Base-by-base conservation (phyloP, 2,797 vertebrate species). In the Gephyroberyx darwinii region DNA sequence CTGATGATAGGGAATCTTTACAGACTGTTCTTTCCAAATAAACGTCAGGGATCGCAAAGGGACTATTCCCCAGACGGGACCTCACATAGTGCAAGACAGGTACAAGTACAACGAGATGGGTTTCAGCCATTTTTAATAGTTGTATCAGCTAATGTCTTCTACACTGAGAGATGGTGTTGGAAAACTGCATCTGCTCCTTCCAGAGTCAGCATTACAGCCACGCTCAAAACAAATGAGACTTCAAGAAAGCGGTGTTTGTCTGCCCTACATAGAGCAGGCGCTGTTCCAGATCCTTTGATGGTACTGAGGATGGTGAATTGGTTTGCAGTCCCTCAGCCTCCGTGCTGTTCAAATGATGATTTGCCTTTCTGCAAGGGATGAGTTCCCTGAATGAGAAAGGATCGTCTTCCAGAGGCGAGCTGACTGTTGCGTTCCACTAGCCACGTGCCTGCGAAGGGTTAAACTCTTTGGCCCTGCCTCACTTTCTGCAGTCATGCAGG, bases 401-500 rank as follows among this genome's bases (percentile, higher is more conserved):
- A 22, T 51, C 33, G 17, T 47, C 33, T 54, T 35, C 31, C 41
- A 74, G 37, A 55, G 45, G 17, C 17, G 17, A 47, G 22, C 48
- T 17, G 57, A 63, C 30, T 52, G 55, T 80, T 57, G 48, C 47
- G 26, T 71, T 80, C 69, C 68, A 51, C 51, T 35, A 74, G 67
- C 45, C 60, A 78, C 51, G 1, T 2, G 50, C 30, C 63, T 48
- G 22, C 37, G 26, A 86, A 85, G 83, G 78, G 89, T 89, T 90
- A 88, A 88, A 69, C 20, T 74, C 83, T 83, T 72, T 65, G 83
- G 76, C 76, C 73, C 63, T 57, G 66, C 16, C 79, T 83, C 80
- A 64, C 69, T 80, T 81, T 86, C 88, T 89, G 86, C 84, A 86
- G 85, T 87, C 79, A 86, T 2, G 77, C 67, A 77, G 84, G 64